These are phyloP conservation scores for Tetragnatha montana DNA, from an alignment of 2,888 invertebrate genomes.

Conservation along the genomic window DNA sequence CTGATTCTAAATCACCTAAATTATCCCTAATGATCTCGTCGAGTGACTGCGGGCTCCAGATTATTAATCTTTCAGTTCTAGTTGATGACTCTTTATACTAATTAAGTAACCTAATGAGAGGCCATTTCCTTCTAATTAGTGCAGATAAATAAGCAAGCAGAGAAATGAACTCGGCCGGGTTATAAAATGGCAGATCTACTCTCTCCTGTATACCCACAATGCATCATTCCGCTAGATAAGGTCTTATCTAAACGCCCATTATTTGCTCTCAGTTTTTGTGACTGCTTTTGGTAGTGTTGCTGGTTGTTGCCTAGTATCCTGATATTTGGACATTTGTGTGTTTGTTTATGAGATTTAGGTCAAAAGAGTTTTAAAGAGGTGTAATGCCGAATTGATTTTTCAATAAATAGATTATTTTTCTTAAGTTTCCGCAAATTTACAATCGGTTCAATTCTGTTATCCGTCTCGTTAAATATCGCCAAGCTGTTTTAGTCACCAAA, in stretches of 20 bases:
- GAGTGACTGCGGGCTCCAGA: constrained; percentile 9
- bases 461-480: too few species aligned
- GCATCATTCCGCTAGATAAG: neutral
- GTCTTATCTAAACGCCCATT: neutral
- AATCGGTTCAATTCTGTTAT: too few species aligned
- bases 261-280: neutral
- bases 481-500: too few species aligned
- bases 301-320: too few species aligned
- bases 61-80: constrained; percentile 45
- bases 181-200: neutral
- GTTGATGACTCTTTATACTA: constrained; percentile 55
- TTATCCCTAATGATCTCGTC: constrained; percentile 31
- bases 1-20: constrained; percentile 40
- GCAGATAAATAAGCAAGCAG: constrained; percentile 24
- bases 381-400: too few species aligned
- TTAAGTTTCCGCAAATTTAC: too few species aligned
- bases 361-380: too few species aligned
- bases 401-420: too few species aligned
- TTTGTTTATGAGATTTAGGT: too few species aligned
- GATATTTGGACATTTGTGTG: too few species aligned
- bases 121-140: constrained; percentile 43
- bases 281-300: neutral
- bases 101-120: constrained; percentile 50
- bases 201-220: neutral
- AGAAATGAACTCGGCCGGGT: neutral